Conservation (phyloP, 2,888 invertebrate genomes). For the Drosophila silvestris region DNA sequence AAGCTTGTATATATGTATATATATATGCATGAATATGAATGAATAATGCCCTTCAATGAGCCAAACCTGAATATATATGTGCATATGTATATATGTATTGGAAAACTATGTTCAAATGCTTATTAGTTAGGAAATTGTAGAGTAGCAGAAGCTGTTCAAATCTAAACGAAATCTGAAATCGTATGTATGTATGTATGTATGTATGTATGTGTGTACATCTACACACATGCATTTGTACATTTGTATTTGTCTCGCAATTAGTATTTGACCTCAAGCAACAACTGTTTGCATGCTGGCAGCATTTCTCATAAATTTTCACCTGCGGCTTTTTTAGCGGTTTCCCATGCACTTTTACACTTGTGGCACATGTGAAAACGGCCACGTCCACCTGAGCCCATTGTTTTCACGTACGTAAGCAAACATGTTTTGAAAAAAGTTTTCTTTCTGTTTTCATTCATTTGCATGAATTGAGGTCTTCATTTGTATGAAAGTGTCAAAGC, state of each 20-base stretch:
- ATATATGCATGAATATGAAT: background rate
- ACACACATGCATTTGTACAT: too few relatives aligned
- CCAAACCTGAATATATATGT: background rate
- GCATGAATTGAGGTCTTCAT: conserved; percentile 22
- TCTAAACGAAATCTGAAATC: background rate
- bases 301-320: conserved; percentile 49
- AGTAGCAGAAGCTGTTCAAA: background rate
- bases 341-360: conserved; percentile 48
- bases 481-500: conserved; percentile 16
- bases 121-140: background rate
- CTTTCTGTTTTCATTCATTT: conserved; percentile 30
- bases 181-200: background rate
- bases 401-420: conserved; percentile 13
- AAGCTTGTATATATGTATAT: background rate
- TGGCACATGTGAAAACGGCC: conserved; percentile 27
- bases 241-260: conserved; percentile 5
- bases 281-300: conserved; percentile 16
- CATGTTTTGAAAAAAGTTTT: conserved; percentile 10
- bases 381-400: conserved; percentile 45
- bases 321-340: conserved; percentile 22
- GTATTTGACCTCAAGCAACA: conserved; percentile 5
- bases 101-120: background rate
- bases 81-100: too few relatives aligned
- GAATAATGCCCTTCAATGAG: background rate
- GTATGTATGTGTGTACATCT: too few relatives aligned